These are phyloP conservation scores for Melanerpes aurifrons DNA, from an alignment of 2,113 vertebrate genomes.

Conservation along the genomic window DNA sequence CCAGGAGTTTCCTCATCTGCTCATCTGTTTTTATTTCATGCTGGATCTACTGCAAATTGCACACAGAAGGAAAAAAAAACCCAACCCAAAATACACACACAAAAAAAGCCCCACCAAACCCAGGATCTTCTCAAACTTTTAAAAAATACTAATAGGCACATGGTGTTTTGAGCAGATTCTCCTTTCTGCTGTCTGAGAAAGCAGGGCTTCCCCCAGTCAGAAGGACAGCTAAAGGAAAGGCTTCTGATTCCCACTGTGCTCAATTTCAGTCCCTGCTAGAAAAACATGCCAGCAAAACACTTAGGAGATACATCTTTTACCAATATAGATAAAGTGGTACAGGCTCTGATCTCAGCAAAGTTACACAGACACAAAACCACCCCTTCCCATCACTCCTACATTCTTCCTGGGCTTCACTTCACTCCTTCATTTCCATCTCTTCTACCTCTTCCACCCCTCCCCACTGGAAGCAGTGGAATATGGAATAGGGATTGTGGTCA, in stretches of 20 bases:
- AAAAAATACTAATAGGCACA: not conserved
- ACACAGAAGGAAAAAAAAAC: fast-evolving
- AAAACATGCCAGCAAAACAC: not conserved
- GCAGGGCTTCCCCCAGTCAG: not conserved
- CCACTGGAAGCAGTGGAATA: no score
- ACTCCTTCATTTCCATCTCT: not conserved
- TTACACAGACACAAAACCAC: not conserved
- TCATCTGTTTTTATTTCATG: not conserved
- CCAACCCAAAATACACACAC: no score
- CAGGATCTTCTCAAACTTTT: not conserved
- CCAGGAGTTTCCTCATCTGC: not conserved
- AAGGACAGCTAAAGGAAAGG: not conserved
- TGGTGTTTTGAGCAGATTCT: not conserved
- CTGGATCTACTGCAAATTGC: not conserved
- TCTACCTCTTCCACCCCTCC: not conserved
- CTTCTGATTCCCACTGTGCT: not conserved
- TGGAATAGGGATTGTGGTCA: no score
- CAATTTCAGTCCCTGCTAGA: not conserved
- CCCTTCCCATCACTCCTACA: not conserved
- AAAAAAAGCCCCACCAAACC: no score
- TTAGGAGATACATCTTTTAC: not conserved
- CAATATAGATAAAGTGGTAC: not conserved
- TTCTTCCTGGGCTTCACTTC: not conserved
- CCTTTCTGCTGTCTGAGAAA: not conserved
- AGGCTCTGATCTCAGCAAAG: not conserved